These are phyloP conservation scores for Andricus curvator DNA, from an alignment of 2,888 invertebrate species.

Conservation along the genomic window DNA sequence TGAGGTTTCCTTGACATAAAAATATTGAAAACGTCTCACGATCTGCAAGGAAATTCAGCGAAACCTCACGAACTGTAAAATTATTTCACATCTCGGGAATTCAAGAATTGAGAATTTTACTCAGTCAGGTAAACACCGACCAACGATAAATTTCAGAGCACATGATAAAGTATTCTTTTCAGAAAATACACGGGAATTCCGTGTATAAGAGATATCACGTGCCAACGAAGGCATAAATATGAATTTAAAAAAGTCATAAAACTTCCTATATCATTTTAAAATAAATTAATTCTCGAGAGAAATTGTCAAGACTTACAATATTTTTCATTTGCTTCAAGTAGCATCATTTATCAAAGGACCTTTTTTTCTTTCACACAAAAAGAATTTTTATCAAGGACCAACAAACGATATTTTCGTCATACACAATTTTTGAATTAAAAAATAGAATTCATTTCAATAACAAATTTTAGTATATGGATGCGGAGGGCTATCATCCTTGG, in stretches of 20 bases:
- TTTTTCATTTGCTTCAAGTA: background rate
- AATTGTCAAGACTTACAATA: background rate
- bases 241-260: background rate
- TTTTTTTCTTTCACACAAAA: background rate
- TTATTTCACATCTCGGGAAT: background rate
- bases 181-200: background rate
- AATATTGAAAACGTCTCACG: background rate
- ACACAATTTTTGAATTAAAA: too few species aligned
- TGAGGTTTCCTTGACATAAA: too few species aligned
- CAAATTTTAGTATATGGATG: too few species aligned
- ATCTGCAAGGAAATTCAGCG: background rate
- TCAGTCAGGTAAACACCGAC: constrained; percentile 9
- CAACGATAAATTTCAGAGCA: constrained; percentile 8
- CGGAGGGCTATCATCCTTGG: too few species aligned
- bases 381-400: too few species aligned
- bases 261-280: background rate
- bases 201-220: background rate
- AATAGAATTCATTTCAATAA: too few species aligned
- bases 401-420: too few species aligned
- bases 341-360: background rate
- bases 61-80: background rate
- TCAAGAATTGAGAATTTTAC: background rate
- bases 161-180: constrained; percentile 21
- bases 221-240: background rate
- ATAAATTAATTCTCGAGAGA: background rate